A percentile compares a stretch with the other conserved stretches of the same genome.
Conservation (phyloP, 1,140 invertebrate species). For the Cydia splendana region DNA sequence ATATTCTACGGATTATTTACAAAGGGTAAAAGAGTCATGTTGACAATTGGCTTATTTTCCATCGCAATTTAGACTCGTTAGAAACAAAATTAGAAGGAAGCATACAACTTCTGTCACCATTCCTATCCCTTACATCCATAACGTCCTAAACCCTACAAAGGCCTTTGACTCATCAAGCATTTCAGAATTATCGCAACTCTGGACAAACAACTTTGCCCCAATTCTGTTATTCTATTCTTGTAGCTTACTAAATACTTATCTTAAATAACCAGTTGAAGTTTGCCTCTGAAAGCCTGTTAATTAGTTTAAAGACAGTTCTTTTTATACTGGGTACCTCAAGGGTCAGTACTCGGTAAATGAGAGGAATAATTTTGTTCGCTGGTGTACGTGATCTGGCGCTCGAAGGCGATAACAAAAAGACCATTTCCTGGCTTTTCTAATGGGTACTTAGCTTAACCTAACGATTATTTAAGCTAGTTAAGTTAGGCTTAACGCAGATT, state of each 20-base stretch:
- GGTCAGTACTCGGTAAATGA: neutral
- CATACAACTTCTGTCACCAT: constrained; percentile 3
- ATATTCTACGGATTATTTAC: no score
- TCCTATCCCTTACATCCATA: neutral
- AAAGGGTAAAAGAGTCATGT: no score
- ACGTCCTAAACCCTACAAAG: neutral
- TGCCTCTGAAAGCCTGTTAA: neutral
- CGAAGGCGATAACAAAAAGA: constrained; percentile 2
- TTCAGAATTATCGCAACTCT: constrained; percentile 6
- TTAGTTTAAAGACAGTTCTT: neutral
- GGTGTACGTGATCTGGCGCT: constrained; percentile 2
- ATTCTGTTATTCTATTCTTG: neutral
- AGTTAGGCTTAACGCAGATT: constrained; percentile 4
- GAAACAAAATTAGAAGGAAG: constrained; percentile 7
- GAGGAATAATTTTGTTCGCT: neutral
- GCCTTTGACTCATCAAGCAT: neutral
- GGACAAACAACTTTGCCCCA: constrained; percentile 3
- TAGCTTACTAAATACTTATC: neutral
- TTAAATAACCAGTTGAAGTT: neutral
- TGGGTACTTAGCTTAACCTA: neutral
- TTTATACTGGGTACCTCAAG: neutral
- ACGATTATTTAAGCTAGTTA: constrained; percentile 19
- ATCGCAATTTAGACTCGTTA: neutral
- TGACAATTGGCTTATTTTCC: no score
- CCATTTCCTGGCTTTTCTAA: constrained; percentile 13